These are phyloP conservation scores for Drosophila arawakana DNA, from an alignment of 1,140 invertebrate species.

Conservation along the genomic window DNA sequence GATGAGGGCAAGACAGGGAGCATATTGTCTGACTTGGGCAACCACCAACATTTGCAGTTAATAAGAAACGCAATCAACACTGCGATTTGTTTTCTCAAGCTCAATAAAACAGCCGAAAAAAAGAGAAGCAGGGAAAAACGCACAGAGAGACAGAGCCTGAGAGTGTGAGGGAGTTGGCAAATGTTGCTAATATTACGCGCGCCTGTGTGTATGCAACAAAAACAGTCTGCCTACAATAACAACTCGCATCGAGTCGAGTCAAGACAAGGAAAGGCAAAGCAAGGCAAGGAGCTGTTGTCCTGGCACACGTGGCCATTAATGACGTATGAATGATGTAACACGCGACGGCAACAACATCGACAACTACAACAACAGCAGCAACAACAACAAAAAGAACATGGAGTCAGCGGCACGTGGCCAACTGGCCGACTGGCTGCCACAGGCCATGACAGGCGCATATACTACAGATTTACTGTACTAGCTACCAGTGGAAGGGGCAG, in stretches of 20 bases:
- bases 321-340: constrained; percentile 85
- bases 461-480: too few species aligned
- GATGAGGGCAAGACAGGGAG: constrained; percentile 51
- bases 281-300: constrained; percentile 10
- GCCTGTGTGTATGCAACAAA: constrained; percentile 62
- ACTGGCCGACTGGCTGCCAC: constrained; percentile 50
- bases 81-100: constrained; percentile 83
- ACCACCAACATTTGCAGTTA: constrained; percentile 74
- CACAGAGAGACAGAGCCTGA: background rate
- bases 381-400: constrained; percentile 14
- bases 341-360: constrained; percentile 65
- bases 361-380: constrained; percentile 24
- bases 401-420: constrained; percentile 71
- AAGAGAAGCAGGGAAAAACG: background rate
- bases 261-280: background rate
- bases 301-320: constrained; percentile 83
- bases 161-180: background rate
- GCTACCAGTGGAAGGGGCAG: background rate
- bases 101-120: constrained; percentile 46
- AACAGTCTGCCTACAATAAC: constrained; percentile 77
- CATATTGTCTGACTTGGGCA: constrained; percentile 67
- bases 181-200: constrained; percentile 69
- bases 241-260: constrained; percentile 39
- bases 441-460: constrained; percentile 62
- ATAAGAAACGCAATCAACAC: constrained; percentile 83